Conservation (phyloP, 2,113 vertebrate species). For the Caloenas nicobarica region DNA sequence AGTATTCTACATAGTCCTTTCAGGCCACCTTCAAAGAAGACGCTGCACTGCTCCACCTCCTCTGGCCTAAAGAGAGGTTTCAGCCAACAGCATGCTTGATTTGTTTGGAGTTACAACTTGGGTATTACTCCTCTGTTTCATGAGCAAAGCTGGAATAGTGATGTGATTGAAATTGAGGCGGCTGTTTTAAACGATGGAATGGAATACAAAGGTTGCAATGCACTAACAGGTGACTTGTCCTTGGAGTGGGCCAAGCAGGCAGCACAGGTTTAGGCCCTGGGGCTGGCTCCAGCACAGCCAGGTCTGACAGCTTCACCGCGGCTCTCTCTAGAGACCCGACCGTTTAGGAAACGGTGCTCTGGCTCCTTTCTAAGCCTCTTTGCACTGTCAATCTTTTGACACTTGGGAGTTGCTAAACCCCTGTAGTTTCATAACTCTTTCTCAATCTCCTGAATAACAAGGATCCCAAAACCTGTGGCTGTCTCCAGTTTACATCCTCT, state of each 20-base stretch:
- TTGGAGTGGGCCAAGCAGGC: not conserved
- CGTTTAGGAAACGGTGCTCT: not conserved
- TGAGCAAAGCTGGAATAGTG: not conserved
- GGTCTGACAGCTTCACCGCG: not conserved
- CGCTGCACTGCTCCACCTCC: not conserved
- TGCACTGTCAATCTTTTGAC: not conserved
- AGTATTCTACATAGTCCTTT: not conserved
- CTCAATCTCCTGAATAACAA: not conserved
- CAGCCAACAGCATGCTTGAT: not conserved
- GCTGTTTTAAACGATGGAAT: not conserved
- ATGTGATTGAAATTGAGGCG: accelerated
- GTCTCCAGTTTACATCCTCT: not conserved
- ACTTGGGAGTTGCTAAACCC: not conserved
- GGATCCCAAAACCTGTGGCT: not conserved
- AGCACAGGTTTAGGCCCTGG: not conserved
- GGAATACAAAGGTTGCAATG: not conserved
- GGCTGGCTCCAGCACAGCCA: not conserved
- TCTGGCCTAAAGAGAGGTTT: not conserved
- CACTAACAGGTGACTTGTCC: not conserved
- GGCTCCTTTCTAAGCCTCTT: not conserved
- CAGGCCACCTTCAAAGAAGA: not conserved
- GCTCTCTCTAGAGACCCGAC: not conserved
- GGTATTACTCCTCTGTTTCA: not conserved
- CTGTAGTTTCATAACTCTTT: not conserved
- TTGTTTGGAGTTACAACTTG: not conserved